Percentiles rank a stretch among this genome's conserved stretches.
phyloP scores from a whole-genome alignment of 2,888 invertebrate species.

The Antheraea assamensis region DNA sequence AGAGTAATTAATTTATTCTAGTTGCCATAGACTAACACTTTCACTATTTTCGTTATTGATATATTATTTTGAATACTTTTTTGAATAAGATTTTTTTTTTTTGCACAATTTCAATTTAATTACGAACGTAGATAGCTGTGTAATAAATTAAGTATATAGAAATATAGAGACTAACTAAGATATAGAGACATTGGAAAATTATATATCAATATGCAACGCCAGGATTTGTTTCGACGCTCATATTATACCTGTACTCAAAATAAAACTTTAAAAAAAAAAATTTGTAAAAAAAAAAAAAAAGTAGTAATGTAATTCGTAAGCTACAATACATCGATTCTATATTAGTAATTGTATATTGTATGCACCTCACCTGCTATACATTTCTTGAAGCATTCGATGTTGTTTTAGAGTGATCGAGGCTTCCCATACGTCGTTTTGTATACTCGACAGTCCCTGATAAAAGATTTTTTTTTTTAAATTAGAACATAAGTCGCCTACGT shows the following conservation, averaged over 20 bases:
- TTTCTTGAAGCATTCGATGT: constrained; percentile 81
- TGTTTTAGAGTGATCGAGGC: constrained; percentile 85
- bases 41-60: no score
- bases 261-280: not conserved
- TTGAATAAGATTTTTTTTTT: no score
- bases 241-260: not conserved
- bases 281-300: not conserved
- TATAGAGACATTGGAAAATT: constrained; percentile 9
- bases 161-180: no score
- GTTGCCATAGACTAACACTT: no score
- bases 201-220: not conserved
- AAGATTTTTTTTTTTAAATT: constrained; percentile 27
- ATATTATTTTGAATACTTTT: no score
- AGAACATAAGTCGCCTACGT: not conserved
- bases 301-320: no score
- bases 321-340: constrained; percentile 2
- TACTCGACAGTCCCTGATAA: constrained; percentile 60
- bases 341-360: not conserved
- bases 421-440: constrained; percentile 85
- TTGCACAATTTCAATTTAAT: no score
- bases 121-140: no score
- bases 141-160: no score
- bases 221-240: not conserved
- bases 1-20: no score
- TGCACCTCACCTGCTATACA: constrained; percentile 68